Percentiles rank a stretch among this genome's conserved stretches.
phyloP scores from a whole-genome alignment of 2,888 invertebrate species.

The Chydorus sphaericus region DNA sequence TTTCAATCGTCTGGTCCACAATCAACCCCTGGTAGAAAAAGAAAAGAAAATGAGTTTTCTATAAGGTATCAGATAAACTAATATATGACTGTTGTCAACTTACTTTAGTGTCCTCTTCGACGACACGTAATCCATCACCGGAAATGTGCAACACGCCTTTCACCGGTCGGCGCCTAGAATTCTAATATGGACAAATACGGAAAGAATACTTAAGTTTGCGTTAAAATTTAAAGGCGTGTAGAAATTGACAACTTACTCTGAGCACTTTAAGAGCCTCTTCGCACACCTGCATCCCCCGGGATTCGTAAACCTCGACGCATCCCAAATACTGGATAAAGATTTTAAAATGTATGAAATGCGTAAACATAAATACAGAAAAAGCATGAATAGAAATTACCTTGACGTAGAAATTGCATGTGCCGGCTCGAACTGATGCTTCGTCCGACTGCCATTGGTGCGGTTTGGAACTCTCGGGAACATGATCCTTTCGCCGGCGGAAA shows the following conservation, averaged over 20 bases:
- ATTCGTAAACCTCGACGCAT: constrained; percentile 98
- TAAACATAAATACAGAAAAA: too few species aligned
- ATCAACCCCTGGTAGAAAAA: constrained; percentile 54
- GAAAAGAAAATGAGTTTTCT: constrained; percentile 2
- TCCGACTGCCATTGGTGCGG: constrained; percentile 98
- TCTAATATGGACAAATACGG: constrained; percentile 5
- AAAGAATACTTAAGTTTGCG: neutral
- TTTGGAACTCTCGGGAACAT: constrained; percentile 78
- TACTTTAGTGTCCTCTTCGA: constrained; percentile 92
- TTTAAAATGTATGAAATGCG: constrained; percentile 9
- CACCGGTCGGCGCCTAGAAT: constrained; percentile 64
- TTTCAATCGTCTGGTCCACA: constrained; percentile 98
- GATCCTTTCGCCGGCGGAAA: constrained; percentile 79
- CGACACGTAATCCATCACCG: constrained; percentile 90
- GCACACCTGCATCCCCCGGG: constrained; percentile 98
- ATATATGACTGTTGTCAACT: constrained; percentile 10
- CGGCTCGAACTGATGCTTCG: constrained; percentile 86
- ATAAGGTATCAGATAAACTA: neutral
- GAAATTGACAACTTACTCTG: constrained; percentile 46
- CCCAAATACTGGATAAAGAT: constrained; percentile 64
- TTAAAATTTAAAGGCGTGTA: neutral
- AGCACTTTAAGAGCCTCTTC: constrained; percentile 96
- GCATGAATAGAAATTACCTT: too few species aligned
- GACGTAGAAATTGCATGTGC: constrained; percentile 93
- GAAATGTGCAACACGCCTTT: constrained; percentile 77